Percentiles rank a stretch among this genome's conserved stretches.
Conservation (phyloP, 2,113 vertebrate species). For the Aphelocoma coerulescens region DNA sequence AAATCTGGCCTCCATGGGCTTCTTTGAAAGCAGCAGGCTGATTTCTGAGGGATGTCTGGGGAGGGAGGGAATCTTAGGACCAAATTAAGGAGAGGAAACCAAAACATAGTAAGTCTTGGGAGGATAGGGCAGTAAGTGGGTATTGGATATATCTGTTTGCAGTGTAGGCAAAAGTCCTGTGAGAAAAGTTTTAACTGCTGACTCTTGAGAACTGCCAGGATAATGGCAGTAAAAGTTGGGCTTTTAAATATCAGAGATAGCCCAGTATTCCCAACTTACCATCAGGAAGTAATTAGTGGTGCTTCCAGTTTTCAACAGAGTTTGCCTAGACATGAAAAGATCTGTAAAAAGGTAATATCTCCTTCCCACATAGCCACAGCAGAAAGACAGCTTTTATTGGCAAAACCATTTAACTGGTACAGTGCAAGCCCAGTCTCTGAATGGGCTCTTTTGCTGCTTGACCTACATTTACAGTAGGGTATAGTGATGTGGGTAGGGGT, state of each 20-base stretch:
- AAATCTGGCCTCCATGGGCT: not conserved
- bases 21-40: slow-evolving; percentile 13
- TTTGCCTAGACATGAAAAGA: not conserved
- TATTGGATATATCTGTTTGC: not conserved
- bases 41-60: not conserved
- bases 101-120: not conserved
- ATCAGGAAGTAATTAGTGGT: not conserved
- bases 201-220: not conserved
- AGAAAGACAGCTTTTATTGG: slow-evolving; percentile 9
- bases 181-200: not conserved
- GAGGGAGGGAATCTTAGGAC: not conserved
- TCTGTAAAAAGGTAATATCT: not conserved
- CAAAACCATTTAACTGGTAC: not conserved
- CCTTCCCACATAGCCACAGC: not conserved
- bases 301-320: not conserved
- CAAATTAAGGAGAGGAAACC: not conserved
- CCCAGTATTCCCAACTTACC: not conserved
- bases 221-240: not conserved
- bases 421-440: not conserved
- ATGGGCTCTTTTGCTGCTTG: slow-evolving; percentile 15
- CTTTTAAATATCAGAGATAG: not conserved
- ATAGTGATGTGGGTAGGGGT: not conserved
- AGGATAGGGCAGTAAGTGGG: not conserved
- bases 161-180: not conserved
- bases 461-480: not conserved